These are phyloP conservation scores for Archivesica marissinica DNA, from an alignment of 1,140 invertebrate genomes.

Conservation along the genomic window DNA sequence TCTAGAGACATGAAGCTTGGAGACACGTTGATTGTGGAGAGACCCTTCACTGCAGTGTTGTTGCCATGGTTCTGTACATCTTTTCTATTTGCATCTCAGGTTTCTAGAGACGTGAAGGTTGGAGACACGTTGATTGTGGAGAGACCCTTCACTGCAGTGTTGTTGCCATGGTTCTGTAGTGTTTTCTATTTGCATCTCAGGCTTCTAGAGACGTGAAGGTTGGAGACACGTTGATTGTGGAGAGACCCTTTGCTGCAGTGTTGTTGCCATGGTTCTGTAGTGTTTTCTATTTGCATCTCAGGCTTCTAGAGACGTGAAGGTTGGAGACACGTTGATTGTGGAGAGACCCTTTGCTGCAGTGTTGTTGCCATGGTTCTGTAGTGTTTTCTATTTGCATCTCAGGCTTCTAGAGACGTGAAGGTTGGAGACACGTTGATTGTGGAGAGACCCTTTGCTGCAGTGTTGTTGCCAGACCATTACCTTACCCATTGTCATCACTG, in stretches of 20 bases:
- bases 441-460: constrained; percentile 90
- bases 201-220: constrained; percentile 88
- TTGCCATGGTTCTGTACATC: too few relatives aligned
- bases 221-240: constrained; percentile 91
- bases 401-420: constrained; percentile 87
- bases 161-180: too few relatives aligned
- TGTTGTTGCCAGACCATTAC: constrained; percentile 90
- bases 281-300: too few relatives aligned
- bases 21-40: too few relatives aligned
- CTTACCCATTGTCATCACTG: constrained; percentile 93
- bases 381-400: too few relatives aligned
- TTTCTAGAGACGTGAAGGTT: constrained; percentile 88
- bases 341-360: constrained; percentile 91
- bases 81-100: too few relatives aligned
- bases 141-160: constrained; percentile 89
- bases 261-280: too few relatives aligned
- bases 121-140: constrained; percentile 92
- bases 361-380: too few relatives aligned
- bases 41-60: too few relatives aligned
- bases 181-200: too few relatives aligned
- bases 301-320: constrained; percentile 87
- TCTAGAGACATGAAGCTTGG: too few relatives aligned
- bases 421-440: constrained; percentile 91
- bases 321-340: constrained; percentile 91
- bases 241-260: constrained; percentile 90